These are phyloP conservation scores for Cataglyphis albicans DNA, from an alignment of 2,888 invertebrate genomes.

Conservation along the genomic window DNA sequence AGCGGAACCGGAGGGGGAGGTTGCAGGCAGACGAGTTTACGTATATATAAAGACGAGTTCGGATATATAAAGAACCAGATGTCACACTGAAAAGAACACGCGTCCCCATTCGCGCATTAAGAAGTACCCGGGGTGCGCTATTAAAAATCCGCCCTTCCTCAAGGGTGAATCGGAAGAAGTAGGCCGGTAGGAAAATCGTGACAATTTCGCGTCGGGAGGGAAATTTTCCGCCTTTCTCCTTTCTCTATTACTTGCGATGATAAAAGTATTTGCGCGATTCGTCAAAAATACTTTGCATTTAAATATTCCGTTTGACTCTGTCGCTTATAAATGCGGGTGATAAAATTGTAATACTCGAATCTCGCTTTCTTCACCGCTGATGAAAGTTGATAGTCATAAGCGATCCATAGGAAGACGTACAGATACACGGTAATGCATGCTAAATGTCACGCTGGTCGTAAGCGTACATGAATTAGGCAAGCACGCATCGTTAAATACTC, in stretches of 20 bases:
- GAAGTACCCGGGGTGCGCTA: conserved; percentile 61
- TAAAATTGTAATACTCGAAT: conserved; percentile 2
- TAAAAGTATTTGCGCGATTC: no score
- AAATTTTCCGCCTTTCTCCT: conserved; percentile 30
- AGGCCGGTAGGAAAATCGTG: conserved; percentile 44
- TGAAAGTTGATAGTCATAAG: background rate
- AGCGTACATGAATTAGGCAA: conserved; percentile 5
- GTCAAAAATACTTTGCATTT: background rate
- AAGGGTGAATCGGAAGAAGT: conserved; percentile 32
- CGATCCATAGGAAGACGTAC: background rate
- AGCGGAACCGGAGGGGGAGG: conserved; percentile 28
- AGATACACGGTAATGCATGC: background rate
- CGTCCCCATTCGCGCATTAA: conserved; percentile 62
- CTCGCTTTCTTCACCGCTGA: conserved; percentile 1
- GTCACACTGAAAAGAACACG: conserved; percentile 73
- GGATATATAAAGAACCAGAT: conserved; percentile 70
- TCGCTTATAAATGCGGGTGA: conserved; percentile 7
- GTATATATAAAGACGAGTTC: conserved; percentile 48
- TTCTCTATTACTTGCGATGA: background rate
- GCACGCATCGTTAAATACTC: background rate
- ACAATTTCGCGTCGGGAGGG: conserved; percentile 59
- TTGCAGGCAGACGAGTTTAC: conserved; percentile 44
- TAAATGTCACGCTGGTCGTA: background rate
- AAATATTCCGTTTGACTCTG: no score
- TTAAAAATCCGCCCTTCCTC: conserved; percentile 64